Evolutionary conservation across 2,797 vertebrate genomes (phyloP), one percentile per base, ranked within the genome.

Genomic region (Eulemur rubriventer): DNA sequence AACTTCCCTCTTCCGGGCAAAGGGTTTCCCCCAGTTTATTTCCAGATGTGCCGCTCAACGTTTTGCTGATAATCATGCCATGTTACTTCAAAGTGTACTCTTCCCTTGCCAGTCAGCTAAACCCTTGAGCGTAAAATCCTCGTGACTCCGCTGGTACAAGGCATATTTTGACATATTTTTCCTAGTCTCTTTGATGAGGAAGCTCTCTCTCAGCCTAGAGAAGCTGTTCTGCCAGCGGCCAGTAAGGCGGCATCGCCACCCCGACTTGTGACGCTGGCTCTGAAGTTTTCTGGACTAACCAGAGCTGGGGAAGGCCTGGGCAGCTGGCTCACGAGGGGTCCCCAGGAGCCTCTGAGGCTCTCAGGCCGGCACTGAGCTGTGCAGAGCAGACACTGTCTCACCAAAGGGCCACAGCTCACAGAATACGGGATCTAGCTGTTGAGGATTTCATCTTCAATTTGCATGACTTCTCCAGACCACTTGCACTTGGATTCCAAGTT

Each of bases 331-430:
- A 76, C 17, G 59, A 28, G 61, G 94, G 88, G 82, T 96, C 92
- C 82, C 81, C 76, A 92, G 92, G 97, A 83, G 95, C 94, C 95
- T 95, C 94, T 91, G 80, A 97, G 96, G 92, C 88, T 89, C 84
- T 84, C 75, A 79, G 69, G 89, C 38, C 0, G 28, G 87, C 35
- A 81, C 43, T 97, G 70, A 67, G 63, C 92, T 35, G 18, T 82
- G 95, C 50, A 81, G 84, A 96, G 97, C 61, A 80, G 94, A 97
- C 28, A 89, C 92, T 89, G 91, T 92, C 96, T 92, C 95, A 93
- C 94, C 96, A 94, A 91, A 97, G 91, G 95, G 89, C 3, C 79
- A 61, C 67, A 93, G 96, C 95, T 94, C 35, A 90, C 93, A 83
- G 96, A 92, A 97, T 89, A 86, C 94, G 96, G 13, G 96, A 92